phyloP scores from a whole-genome alignment of 2,797 vertebrate species.

The Ispidina lecontei region DNA sequence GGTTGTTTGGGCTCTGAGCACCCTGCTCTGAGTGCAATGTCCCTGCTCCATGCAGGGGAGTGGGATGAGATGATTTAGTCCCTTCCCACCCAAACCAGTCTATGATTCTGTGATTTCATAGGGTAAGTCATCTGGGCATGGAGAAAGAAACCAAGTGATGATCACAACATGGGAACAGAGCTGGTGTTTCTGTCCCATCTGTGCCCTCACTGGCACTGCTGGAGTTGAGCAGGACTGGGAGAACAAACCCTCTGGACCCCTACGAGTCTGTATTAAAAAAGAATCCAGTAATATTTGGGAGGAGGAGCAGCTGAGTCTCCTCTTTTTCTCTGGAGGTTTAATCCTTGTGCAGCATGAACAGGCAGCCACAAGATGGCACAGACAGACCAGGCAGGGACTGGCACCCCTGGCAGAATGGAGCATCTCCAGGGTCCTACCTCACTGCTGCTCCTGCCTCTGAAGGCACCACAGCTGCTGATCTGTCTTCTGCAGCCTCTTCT shows the following conservation, averaged over 20 bases:
- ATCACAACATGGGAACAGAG: not conserved
- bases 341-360: not conserved
- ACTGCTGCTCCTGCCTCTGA: not conserved
- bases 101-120: not conserved
- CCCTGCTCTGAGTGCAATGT: not conserved
- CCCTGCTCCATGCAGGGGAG: too few species aligned
- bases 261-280: not conserved
- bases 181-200: not conserved
- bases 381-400: not conserved
- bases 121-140: not conserved
- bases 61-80: not conserved
- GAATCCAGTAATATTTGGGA: accelerated
- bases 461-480: not conserved
- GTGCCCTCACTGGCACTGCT: not conserved
- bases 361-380: constrained; percentile 41
- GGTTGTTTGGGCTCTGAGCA: not conserved
- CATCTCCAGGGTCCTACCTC: not conserved
- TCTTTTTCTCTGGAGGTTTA: not conserved
- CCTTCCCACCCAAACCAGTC: not conserved
- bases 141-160: not conserved
- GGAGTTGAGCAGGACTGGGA: not conserved
- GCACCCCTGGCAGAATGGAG: not conserved
- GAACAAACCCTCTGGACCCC: not conserved
- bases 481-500: not conserved
- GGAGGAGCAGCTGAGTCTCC: not conserved